Conservation (phyloP, 1,140 invertebrate genomes). For the Triops cancriformis region DNA sequence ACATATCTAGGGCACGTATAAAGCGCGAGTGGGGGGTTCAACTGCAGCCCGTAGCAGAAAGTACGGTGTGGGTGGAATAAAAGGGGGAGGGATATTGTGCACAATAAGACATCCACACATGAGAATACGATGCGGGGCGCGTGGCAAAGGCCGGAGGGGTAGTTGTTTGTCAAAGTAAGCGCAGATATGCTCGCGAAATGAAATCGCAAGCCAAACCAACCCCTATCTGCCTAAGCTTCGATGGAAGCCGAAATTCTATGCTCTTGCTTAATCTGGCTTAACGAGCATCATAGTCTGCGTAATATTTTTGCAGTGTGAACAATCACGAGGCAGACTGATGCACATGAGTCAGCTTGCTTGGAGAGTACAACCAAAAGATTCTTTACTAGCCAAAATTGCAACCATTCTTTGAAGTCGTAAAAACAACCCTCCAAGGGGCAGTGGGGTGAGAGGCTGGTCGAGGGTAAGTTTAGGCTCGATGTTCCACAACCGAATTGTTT, state of each 20-base stretch:
- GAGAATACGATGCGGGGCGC: slow-evolving; percentile 11
- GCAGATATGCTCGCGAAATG: background rate
- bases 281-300: background rate
- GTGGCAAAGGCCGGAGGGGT: background rate
- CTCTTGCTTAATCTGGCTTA: background rate
- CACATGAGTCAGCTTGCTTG: background rate
- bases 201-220: background rate
- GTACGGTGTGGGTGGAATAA: slow-evolving; percentile 9
- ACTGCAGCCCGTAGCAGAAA: background rate
- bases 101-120: background rate
- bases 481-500: background rate
- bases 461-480: background rate
- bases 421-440: background rate
- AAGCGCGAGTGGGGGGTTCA: background rate
- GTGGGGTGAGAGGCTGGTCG: background rate
- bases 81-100: background rate
- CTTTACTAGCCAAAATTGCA: background rate
- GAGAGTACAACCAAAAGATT: background rate
- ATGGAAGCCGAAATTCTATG: background rate
- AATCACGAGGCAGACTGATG: background rate
- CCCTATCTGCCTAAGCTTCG: background rate
- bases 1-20: background rate
- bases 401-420: background rate
- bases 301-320: background rate
- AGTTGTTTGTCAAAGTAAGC: background rate